phyloP scores from a whole-genome alignment of 2,113 vertebrate genomes.

The Microcebus jonahi region DNA sequence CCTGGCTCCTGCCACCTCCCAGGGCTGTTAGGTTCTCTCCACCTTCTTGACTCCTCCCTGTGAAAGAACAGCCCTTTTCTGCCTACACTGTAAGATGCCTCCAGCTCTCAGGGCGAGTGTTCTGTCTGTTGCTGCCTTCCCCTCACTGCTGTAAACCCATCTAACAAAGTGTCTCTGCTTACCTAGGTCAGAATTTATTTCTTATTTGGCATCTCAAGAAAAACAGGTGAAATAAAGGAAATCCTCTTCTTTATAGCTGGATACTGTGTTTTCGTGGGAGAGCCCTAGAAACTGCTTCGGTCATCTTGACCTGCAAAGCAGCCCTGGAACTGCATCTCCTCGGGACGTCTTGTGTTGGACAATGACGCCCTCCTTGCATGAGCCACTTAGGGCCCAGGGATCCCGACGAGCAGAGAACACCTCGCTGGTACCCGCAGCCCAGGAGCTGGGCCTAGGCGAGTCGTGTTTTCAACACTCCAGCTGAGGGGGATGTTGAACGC shows the following conservation, averaged over 20 bases:
- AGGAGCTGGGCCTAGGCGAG: neutral
- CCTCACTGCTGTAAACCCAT: neutral
- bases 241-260: neutral
- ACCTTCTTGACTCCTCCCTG: neutral
- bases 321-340: neutral
- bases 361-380: neutral
- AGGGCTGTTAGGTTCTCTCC: neutral
- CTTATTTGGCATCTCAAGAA: neutral
- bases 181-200: neutral
- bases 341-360: neutral
- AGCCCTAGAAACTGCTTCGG: neutral
- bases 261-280: neutral
- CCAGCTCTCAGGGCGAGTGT: accelerated
- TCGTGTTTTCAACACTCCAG: neutral
- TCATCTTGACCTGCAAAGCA: neutral
- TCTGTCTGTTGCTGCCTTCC: no score
- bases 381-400: neutral
- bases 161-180: neutral
- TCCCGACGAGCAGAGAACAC: neutral
- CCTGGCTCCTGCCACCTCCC: neutral
- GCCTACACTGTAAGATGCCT: neutral
- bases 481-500: neutral
- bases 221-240: neutral
- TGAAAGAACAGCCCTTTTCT: neutral
- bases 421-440: accelerated